Evolutionary conservation across 2,113 vertebrate genomes (phyloP), one percentile per base, ranked within the genome.

Genomic region (Crocuta crocuta): DNA sequence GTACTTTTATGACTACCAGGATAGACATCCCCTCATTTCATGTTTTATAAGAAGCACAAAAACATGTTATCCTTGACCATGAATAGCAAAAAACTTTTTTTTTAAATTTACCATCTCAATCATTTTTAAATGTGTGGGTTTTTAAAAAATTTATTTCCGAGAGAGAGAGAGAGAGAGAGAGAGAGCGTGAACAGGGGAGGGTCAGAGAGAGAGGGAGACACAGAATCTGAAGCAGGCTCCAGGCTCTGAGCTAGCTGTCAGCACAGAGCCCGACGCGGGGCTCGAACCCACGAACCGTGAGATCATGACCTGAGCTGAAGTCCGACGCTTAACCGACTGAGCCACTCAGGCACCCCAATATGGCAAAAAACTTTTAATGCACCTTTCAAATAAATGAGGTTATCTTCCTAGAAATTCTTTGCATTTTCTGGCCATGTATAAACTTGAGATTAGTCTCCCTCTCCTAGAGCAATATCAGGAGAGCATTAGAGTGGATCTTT

Each of bases 321-420:
- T 39, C 39, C 4, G 39, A 39, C 39, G 39, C 39, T 39, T 39
- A 39, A 39, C 39, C 39, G 39, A 39, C 3, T 39, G 39, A 39
- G 39, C 39, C 39, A 39, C 39, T 3, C 39, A 39, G 39, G 39
- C 39, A 39, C 3, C 39, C 39, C 39, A 39, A 39, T 39, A 73
- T 70, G 79, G 43, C 9, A 84, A 70, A 85, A 83, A 84, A 26
- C 7, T 53, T 70, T n/a, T 78, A 87, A 91, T 89, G 13, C n/a
- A 74, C 83, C 71, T 89, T 96, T 5, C 26, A 65, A 89, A 96
- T 84, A 50, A 97, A 26, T 83, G 0, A 80, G 17, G 2, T 84
- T 33, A 48, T 83, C 9, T 76, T 96, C 16, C n/a, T 35, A 96
- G 55, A 78, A 97, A 85, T 7, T 91, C 61, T 89, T 94, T 73